These are phyloP conservation scores for Aspiorhynchus laticeps DNA, from an alignment of 2,113 vertebrate species.

Conservation along the genomic window DNA sequence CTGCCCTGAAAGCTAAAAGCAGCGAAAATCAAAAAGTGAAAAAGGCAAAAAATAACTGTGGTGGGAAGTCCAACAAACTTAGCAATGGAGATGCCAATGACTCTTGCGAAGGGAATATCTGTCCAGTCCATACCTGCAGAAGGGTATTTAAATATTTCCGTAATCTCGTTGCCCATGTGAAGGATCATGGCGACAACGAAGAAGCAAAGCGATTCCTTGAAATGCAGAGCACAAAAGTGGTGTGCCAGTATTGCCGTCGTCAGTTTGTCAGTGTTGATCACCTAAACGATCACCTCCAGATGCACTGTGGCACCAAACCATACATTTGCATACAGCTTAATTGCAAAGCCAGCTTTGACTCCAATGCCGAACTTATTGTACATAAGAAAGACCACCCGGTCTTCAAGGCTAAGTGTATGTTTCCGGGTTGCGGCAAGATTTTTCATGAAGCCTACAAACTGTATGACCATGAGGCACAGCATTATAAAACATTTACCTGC, in stretches of 20 bases:
- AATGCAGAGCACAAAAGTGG: conserved; percentile 95
- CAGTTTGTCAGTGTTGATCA: conserved; percentile 94
- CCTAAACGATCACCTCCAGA: conserved; percentile 94
- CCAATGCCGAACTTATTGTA: conserved; percentile 87
- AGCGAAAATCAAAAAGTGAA: conserved; percentile 75
- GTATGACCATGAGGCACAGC: conserved; percentile 95
- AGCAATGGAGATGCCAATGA: conserved; percentile 74
- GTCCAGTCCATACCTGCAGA: conserved; percentile 89
- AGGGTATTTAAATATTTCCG: conserved; percentile 95
- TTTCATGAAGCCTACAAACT: conserved; percentile 92
- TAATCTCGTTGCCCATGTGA: conserved; percentile 92
- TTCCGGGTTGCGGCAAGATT: conserved; percentile 91
- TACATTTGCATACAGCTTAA: conserved; percentile 97
- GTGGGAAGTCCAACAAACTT: conserved; percentile 74
- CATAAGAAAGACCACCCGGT: conserved; percentile 87
- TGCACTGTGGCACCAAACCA: conserved; percentile 93
- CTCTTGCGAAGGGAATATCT: conserved; percentile 84
- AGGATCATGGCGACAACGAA: conserved; percentile 87
- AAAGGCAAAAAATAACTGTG: conserved; percentile 82
- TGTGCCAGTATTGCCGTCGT: conserved; percentile 96
- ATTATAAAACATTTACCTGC: conserved; percentile 97
- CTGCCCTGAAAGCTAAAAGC: conserved; percentile 77
- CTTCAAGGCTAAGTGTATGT: conserved; percentile 95
- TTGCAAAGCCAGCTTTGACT: conserved; percentile 94
- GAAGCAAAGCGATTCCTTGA: conserved; percentile 94